Conservation (phyloP, 2,888 invertebrate genomes). For the Aphidoletes aphidimyza region DNA sequence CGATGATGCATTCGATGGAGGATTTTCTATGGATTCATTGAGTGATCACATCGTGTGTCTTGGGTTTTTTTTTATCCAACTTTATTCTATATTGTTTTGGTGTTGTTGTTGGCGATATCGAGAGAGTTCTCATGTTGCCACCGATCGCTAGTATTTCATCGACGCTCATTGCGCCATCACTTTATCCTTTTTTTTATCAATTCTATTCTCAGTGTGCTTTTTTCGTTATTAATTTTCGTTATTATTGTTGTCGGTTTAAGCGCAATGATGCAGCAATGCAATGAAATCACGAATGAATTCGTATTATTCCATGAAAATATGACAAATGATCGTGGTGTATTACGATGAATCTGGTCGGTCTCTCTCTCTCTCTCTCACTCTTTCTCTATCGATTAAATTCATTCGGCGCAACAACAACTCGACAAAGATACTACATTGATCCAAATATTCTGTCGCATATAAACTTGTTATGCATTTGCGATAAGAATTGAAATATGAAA, state of each 20-base stretch:
- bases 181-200: not conserved
- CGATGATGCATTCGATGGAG: not conserved
- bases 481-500: conserved; percentile 43
- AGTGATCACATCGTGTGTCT: conserved; percentile 14
- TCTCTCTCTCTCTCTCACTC: not conserved
- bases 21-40: conserved; percentile 17
- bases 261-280: conserved; percentile 13
- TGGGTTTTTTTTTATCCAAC: too few species aligned
- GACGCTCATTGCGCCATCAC: too few species aligned
- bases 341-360: not conserved
- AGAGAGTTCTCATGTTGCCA: not conserved
- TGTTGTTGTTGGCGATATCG: not conserved
- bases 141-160: not conserved
- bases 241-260: not conserved
- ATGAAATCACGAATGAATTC: not conserved
- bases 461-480: conserved; percentile 10
- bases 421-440: not conserved
- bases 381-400: not conserved
- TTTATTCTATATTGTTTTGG: too few species aligned
- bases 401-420: not conserved
- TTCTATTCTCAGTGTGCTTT: not conserved
- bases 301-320: conserved; percentile 21
- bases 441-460: conserved; percentile 3
- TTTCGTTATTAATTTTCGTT: not conserved
- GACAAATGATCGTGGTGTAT: conserved; percentile 33